phyloP scores from a whole-genome alignment of 1,140 invertebrate species.

The Colletes latitarsis region DNA sequence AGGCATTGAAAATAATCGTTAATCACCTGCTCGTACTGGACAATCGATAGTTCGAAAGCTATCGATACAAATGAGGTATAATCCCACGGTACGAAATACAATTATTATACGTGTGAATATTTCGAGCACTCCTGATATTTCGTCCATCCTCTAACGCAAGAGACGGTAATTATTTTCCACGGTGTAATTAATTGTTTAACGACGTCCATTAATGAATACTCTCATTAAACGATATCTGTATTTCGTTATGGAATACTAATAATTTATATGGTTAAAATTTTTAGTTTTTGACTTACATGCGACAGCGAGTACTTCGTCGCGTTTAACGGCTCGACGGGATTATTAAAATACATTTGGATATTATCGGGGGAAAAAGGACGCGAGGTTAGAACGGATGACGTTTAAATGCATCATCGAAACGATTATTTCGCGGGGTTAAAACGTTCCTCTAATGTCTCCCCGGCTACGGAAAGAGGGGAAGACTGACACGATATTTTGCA shows the following conservation, averaged over 20 bases:
- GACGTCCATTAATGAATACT: not conserved
- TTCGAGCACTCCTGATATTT: not conserved
- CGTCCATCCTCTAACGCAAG: not conserved
- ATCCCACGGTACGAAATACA: no score
- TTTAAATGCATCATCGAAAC: not conserved
- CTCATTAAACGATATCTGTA: not conserved
- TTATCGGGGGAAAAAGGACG: no score
- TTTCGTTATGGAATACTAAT: not conserved
- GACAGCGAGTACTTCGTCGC: not conserved
- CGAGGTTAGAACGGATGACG: not conserved
- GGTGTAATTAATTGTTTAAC: no score
- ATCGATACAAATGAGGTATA: no score
- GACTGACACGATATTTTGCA: not conserved
- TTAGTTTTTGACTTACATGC: no score
- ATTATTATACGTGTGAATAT: no score
- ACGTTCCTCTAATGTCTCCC: not conserved
- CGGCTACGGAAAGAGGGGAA: not conserved
- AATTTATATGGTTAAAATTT: no score
- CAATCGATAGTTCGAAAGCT: no score
- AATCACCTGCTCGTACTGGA: no score
- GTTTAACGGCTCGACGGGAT: no score
- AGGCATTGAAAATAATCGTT: not conserved
- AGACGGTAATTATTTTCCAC: not conserved
- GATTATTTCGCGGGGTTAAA: constrained; percentile 2
- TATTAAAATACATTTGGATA: no score